phyloP scores from a whole-genome alignment of 2,113 vertebrate species.

The Rhinoderma darwinii region DNA sequence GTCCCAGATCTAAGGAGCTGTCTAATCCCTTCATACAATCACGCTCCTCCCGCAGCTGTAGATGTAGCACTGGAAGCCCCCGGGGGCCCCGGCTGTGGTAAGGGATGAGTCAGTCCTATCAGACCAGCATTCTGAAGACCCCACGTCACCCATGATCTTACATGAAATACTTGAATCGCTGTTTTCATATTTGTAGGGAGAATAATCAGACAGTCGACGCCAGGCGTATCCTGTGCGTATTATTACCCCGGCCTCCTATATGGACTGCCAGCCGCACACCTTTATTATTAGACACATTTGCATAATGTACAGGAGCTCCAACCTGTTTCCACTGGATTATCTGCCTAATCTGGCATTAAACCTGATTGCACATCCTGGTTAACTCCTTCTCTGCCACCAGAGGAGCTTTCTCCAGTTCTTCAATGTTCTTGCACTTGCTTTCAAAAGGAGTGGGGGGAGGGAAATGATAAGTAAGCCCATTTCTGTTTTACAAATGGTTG shows the following conservation, averaged over 20 bases:
- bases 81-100: not conserved
- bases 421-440: not conserved
- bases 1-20: slow-evolving; percentile 15
- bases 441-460: not conserved
- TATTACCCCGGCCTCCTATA: too few relatives aligned
- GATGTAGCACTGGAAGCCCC: not conserved
- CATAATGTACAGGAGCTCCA: not conserved
- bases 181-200: not conserved
- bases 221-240: not conserved
- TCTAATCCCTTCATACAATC: not conserved
- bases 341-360: slow-evolving; percentile 10
- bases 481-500: not conserved
- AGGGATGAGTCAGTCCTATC: not conserved
- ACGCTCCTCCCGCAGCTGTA: not conserved
- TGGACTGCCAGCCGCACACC: not conserved
- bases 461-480: not conserved
- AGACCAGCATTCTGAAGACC: not conserved
- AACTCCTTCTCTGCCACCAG: not conserved
- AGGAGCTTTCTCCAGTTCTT: not conserved
- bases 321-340: slow-evolving; percentile 13
- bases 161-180: not conserved
- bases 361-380: not conserved
- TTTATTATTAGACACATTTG: not conserved
- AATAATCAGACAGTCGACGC: not conserved
- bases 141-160: not conserved